Conservation (phyloP, 2,113 vertebrate genomes). For the Entosphenus tridentatus region DNA sequence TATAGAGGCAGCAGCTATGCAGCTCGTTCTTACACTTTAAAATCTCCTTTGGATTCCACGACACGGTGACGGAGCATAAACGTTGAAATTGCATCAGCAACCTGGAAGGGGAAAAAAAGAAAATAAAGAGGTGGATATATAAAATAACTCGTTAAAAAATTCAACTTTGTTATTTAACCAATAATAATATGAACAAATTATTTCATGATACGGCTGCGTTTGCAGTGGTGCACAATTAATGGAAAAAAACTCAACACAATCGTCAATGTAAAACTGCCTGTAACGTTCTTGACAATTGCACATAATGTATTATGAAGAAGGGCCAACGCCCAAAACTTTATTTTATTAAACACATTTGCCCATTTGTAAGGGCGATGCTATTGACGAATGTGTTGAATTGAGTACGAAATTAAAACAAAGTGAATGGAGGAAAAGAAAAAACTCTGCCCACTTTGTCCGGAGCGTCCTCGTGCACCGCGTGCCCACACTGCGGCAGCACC, state of each 20-base stretch:
- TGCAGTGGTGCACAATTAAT: neutral
- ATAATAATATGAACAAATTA: slow-evolving; percentile 1
- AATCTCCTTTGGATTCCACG: slow-evolving; percentile 75
- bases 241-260: neutral
- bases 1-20: too few relatives aligned
- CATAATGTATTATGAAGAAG: neutral
- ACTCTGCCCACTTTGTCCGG: slow-evolving; percentile 57
- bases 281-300: neutral
- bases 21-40: slow-evolving; percentile 47
- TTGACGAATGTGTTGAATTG: neutral
- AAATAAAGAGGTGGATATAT: rapidly evolving
- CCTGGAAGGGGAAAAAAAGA: slow-evolving; percentile 22
- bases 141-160: neutral
- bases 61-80: slow-evolving; percentile 93
- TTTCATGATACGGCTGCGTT: neutral
- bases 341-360: neutral
- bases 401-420: neutral
- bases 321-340: neutral
- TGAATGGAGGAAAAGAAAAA: neutral
- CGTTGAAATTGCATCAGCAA: slow-evolving; percentile 74
- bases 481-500: slow-evolving; percentile 86
- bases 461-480: slow-evolving; percentile 90
- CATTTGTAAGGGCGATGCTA: neutral
- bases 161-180: neutral
- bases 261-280: neutral